phyloP scores from a whole-genome alignment of 2,888 invertebrate genomes.

The Hypselothyrea guttata region DNA sequence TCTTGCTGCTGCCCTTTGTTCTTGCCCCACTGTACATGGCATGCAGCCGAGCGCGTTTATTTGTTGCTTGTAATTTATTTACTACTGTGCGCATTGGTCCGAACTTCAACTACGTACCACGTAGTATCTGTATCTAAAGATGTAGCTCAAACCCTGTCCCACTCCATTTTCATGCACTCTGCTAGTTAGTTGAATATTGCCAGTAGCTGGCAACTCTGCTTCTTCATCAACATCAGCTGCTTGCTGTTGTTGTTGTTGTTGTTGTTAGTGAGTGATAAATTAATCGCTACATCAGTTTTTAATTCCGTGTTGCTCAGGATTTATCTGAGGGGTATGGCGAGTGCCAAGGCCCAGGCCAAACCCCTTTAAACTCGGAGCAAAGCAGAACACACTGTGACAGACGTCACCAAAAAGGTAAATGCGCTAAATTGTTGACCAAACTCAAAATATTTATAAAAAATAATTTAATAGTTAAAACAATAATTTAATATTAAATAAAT shows the following conservation, averaged over 20 bases:
- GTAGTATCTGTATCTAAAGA: conserved; percentile 28
- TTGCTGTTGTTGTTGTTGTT: conserved; percentile 28
- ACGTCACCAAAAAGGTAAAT: not conserved
- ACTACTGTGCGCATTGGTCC: conserved; percentile 60
- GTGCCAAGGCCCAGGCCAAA: conserved; percentile 40
- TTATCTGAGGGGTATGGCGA: conserved; percentile 73
- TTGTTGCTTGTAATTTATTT: conserved; percentile 80
- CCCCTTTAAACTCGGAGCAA: conserved; percentile 10
- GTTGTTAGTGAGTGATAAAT: conserved; percentile 79
- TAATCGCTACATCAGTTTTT: conserved; percentile 82
- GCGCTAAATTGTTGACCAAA: no score
- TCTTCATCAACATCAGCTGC: conserved; percentile 16
- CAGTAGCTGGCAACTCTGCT: conserved; percentile 52
- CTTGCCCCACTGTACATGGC: conserved; percentile 39
- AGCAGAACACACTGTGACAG: conserved; percentile 30
- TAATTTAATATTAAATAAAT: no score
- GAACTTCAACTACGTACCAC: conserved; percentile 34
- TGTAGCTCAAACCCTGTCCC: conserved; percentile 19
- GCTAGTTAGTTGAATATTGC: conserved; percentile 73
- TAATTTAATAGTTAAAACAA: no score
- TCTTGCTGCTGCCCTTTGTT: not conserved
- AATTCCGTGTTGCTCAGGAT: conserved; percentile 80
- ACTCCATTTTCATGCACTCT: conserved; percentile 46
- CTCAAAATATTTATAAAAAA: no score
- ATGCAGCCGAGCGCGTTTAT: conserved; percentile 75